phyloP scores from a whole-genome alignment of 2,888 invertebrate species.

The Carpatolechia fugitivella region DNA sequence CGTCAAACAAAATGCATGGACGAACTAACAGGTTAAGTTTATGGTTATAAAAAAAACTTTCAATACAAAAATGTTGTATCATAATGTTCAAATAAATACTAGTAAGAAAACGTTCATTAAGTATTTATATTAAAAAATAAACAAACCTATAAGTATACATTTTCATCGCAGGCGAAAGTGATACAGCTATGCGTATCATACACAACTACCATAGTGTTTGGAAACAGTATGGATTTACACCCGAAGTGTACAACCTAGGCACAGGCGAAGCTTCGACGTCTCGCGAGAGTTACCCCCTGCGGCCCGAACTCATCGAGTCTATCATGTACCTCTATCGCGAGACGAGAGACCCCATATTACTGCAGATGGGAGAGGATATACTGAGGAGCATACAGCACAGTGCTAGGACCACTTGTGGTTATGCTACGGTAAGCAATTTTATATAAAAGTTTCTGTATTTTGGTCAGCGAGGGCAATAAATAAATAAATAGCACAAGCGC shows the following conservation, averaged over 20 bases:
- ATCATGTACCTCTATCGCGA: constrained; percentile 97
- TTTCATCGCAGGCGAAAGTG: constrained; percentile 85
- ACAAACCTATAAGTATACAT: too few relatives aligned
- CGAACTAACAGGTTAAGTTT: too few relatives aligned
- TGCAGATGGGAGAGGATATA: constrained; percentile 97
- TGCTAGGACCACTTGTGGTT: constrained; percentile 96
- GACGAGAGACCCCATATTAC: constrained; percentile 94
- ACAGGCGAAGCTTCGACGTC: constrained; percentile 90
- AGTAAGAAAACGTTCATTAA: too few relatives aligned
- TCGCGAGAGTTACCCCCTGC: constrained; percentile 93
- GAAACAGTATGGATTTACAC: constrained; percentile 98
- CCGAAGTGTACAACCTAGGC: constrained; percentile 98
- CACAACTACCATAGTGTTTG: constrained; percentile 98
- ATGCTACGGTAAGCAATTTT: constrained; percentile 89
- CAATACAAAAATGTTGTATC: too few relatives aligned
- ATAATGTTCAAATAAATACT: too few relatives aligned
- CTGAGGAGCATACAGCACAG: constrained; percentile 95
- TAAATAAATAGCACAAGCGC: too few relatives aligned
- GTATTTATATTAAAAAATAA: too few relatives aligned
- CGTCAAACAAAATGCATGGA: too few relatives aligned
- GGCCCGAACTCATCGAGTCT: constrained; percentile 98
- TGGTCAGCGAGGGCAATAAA: too few relatives aligned
- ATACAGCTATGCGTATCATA: constrained; percentile 94
- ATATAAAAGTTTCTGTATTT: too few relatives aligned
- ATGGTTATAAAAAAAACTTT: too few relatives aligned